Conservation (phyloP, 2,113 vertebrate species). For the Willisornis vidua region DNA sequence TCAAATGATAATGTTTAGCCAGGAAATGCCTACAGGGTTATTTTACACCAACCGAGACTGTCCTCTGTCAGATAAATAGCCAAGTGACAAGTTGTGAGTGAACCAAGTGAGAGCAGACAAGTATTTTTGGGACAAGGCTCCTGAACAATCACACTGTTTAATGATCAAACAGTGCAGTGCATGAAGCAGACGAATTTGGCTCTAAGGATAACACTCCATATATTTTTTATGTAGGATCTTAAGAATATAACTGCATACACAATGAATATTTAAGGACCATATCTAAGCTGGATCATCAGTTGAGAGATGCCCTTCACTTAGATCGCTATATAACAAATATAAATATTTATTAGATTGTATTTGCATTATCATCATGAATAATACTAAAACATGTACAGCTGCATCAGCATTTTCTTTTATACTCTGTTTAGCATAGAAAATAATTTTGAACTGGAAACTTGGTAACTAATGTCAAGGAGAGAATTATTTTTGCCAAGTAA, state of each 20-base stretch:
- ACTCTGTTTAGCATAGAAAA: neutral
- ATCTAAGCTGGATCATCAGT: neutral
- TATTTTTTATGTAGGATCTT: constrained; percentile 22
- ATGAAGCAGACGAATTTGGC: neutral
- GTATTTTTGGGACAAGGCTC: neutral
- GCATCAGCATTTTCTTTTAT: constrained; percentile 49
- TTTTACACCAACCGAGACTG: neutral
- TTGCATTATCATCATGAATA: constrained; percentile 35
- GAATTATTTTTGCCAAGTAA: constrained; percentile 5
- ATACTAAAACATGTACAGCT: constrained; percentile 21
- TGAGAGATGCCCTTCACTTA: constrained; percentile 34
- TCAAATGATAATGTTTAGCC: neutral
- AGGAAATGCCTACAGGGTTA: neutral
- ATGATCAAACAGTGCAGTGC: neutral
- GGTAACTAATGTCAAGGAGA: neutral
- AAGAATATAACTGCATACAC: neutral
- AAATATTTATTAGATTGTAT: constrained; percentile 62
- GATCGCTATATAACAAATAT: constrained; percentile 30
- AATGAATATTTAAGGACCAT: constrained; percentile 54
- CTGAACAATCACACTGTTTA: neutral
- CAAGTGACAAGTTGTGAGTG: neutral
- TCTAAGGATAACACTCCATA: neutral
- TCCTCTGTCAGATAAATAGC: neutral
- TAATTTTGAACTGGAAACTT: constrained; percentile 9
- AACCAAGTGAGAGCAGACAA: neutral